Evolutionary conservation across 2,888 invertebrate genomes (phyloP).

Genomic region (Xanthorhoe designata): DNA sequence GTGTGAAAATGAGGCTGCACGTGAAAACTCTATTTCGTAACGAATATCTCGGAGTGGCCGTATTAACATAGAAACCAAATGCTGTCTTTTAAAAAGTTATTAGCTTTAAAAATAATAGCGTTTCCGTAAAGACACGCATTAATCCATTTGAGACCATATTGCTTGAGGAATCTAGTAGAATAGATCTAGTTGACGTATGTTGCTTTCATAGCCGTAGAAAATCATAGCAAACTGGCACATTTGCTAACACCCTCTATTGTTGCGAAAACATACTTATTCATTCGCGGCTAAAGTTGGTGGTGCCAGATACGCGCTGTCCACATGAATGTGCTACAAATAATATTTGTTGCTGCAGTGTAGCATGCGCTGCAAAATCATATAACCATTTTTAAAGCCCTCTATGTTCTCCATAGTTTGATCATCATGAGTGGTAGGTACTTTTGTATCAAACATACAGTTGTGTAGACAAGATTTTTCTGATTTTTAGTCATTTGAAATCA

Average conservation of each 20-base stretch:
- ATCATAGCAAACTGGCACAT: not conserved
- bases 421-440: not conserved
- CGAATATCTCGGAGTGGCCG: no score
- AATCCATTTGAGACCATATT: not conserved
- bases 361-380: not conserved
- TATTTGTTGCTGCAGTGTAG: not conserved
- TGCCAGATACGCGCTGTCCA: slow-evolving; percentile 2
- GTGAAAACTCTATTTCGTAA: no score
- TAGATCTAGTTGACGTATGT: not conserved
- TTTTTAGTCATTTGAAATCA: no score
- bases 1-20: no score
- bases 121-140: not conserved
- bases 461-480: not conserved
- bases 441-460: not conserved
- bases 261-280: slow-evolving; percentile 2
- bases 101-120: no score
- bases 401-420: not conserved
- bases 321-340: slow-evolving; percentile 9
- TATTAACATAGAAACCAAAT: no score
- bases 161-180: not conserved
- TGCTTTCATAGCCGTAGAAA: not conserved
- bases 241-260: not conserved
- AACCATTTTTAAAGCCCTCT: not conserved
- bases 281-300: slow-evolving; percentile 4
- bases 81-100: no score